Conservation (phyloP, 1,140 invertebrate genomes). For the Calycopis cecrops region DNA sequence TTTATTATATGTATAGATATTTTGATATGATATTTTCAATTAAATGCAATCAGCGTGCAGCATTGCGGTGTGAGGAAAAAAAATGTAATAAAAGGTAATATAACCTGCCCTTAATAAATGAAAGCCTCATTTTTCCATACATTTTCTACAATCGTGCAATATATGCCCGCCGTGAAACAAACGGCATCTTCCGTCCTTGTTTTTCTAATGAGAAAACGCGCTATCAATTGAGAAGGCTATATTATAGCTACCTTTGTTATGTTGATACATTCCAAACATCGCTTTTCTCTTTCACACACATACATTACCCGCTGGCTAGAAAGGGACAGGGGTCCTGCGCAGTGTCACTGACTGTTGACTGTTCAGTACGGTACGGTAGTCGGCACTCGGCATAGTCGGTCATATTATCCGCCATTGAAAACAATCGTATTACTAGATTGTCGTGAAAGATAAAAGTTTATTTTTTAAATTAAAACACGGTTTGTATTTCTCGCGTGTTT, state of each 20-base stretch:
- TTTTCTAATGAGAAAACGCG: constrained; percentile 26
- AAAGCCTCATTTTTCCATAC: constrained; percentile 58
- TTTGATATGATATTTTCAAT: no score
- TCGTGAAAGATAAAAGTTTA: neutral
- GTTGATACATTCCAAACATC: constrained; percentile 53
- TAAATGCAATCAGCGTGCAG: no score
- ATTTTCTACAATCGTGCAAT: constrained; percentile 46
- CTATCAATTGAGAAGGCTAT: constrained; percentile 37
- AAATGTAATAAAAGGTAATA: neutral
- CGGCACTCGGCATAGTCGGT: constrained; percentile 28
- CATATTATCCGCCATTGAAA: constrained; percentile 14
- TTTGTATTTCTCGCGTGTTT: neutral
- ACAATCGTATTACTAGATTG: constrained; percentile 1
- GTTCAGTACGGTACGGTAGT: constrained; percentile 43
- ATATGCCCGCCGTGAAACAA: constrained; percentile 45
- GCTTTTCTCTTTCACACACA: constrained; percentile 38
- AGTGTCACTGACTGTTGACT: constrained; percentile 66
- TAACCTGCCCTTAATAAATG: constrained; percentile 45
- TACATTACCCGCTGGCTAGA: constrained; percentile 23
- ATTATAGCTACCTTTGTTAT: constrained; percentile 35
- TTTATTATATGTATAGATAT: no score
- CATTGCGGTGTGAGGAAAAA: no score
- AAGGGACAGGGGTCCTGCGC: constrained; percentile 33
- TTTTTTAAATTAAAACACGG: neutral
- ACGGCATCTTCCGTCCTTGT: constrained; percentile 39